Evolutionary conservation across 1,140 invertebrate genomes (phyloP).

Genomic region (Lanistes nyassanus): DNA sequence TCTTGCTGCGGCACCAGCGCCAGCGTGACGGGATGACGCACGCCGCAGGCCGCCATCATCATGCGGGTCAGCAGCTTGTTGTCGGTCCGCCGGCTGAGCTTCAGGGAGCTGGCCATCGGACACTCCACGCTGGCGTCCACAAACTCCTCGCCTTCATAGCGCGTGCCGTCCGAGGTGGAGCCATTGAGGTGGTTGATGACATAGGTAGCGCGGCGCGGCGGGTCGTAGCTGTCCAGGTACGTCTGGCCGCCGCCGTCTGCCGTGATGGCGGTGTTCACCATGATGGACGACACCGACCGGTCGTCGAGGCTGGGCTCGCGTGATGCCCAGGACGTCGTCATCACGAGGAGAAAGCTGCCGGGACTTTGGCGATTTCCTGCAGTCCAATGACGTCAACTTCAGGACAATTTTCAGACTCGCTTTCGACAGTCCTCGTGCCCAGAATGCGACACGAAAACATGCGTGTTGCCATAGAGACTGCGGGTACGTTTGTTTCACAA

Average conservation of each 20-base stretch:
- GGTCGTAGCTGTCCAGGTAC: slow-evolving; percentile 31
- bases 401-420: too few relatives aligned
- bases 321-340: too few relatives aligned
- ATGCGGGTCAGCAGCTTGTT: slow-evolving; percentile 48
- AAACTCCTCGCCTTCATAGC: too few relatives aligned
- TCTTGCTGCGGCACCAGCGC: slow-evolving; percentile 30
- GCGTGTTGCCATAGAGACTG: too few relatives aligned
- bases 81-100: slow-evolving; percentile 36
- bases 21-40: slow-evolving; percentile 39
- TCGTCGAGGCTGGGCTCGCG: too few relatives aligned
- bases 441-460: too few relatives aligned
- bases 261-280: slow-evolving; percentile 30
- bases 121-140: slow-evolving; percentile 28
- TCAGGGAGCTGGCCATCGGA: slow-evolving; percentile 42
- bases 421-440: too few relatives aligned
- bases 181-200: slow-evolving; percentile 33
- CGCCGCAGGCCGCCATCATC: slow-evolving; percentile 33
- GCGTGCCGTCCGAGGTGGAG: not conserved
- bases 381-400: too few relatives aligned
- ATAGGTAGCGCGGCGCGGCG: slow-evolving; percentile 33
- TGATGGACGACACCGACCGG: not conserved
- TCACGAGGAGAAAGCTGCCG: too few relatives aligned
- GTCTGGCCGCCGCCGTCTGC: slow-evolving; percentile 22
- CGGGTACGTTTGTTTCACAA: too few relatives aligned
- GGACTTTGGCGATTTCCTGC: too few relatives aligned